These are phyloP conservation scores for Cephus sareptanus DNA, from an alignment of 2,888 invertebrate genomes.

Conservation along the genomic window DNA sequence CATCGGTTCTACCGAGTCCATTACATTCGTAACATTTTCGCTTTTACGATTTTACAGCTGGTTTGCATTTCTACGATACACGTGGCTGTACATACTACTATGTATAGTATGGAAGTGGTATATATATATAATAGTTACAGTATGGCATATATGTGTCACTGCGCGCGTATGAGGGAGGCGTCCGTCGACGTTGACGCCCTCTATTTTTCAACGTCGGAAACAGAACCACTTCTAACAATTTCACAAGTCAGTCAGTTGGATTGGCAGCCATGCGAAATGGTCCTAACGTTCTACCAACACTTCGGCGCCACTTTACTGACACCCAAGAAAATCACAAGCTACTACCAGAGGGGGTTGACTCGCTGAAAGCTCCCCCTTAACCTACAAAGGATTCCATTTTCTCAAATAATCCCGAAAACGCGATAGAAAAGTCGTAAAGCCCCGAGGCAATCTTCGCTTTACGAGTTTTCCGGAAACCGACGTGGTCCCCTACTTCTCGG, in stretches of 20 bases:
- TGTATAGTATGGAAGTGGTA: background rate
- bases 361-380: constrained; percentile 8
- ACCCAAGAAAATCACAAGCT: background rate
- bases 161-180: background rate
- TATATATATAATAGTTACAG: background rate
- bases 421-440: constrained; percentile 57
- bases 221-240: background rate
- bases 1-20: constrained; percentile 11
- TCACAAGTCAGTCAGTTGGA: background rate
- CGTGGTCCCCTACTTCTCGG: constrained; percentile 1
- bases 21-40: constrained; percentile 49
- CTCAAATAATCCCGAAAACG: constrained; percentile 57
- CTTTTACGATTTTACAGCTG: constrained; percentile 57
- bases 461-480: constrained; percentile 44
- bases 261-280: background rate
- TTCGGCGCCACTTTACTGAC: background rate
- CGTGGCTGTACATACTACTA: background rate
- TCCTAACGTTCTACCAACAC: background rate
- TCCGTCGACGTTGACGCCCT: background rate
- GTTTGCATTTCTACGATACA: constrained; percentile 40
- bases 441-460: constrained; percentile 53
- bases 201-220: background rate
- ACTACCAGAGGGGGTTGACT: background rate
- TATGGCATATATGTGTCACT: background rate
- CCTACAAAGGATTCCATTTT: constrained; percentile 54